Base-by-base conservation (phyloP, 2,888 invertebrate genomes). In the Epirrita christyi region DNA sequence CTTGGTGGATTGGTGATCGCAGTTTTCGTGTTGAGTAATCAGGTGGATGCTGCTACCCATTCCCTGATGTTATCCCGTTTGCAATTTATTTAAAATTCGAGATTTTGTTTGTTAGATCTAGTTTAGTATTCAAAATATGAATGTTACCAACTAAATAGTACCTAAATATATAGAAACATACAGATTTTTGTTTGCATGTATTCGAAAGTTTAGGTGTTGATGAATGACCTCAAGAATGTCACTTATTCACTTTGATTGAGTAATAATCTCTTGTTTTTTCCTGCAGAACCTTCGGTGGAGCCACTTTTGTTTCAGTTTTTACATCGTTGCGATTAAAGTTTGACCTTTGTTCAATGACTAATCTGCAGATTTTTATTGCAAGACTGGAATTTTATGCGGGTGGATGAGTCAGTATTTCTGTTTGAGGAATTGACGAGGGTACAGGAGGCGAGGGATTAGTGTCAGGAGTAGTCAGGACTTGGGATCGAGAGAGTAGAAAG, bases 271-370 rank as follows among this genome's bases (percentile, higher is more conserved):
- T 53, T 37, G 54, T 59, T 56, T 56, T 60, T 57, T 43, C 46
- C 47, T 40, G 42, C 21, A 37, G 45, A 56, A 49, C 59, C 56
- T 55, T 55, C 48, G 44, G 7, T 34, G 38, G 13, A 37, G 42
- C 5, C 15, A 55, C 63, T 50, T 51, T 66, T 62, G 51, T 48
- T 62, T 65, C 49, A 32, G 51, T 63, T 70, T 73, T 72, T 71
- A 55, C 58, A 45, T 8, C 37, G 32, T 36, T 27, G 45, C 40
- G 49, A 66, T 65, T 64, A 64, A 58, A 40, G 47, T 38, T 27
- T 57, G 70, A 75, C 73, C 72, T 76, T 70, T 62, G 50, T 58
- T 50, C 61, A 68, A 61, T 69, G 67, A 66, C 71, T 68, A 62
- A 68, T 69, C 61, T 62, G 65, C 58, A 48, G 50, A 56, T 47